These are phyloP conservation scores for Camponotus floridanus DNA, from an alignment of 1,140 invertebrate species.

Conservation along the genomic window DNA sequence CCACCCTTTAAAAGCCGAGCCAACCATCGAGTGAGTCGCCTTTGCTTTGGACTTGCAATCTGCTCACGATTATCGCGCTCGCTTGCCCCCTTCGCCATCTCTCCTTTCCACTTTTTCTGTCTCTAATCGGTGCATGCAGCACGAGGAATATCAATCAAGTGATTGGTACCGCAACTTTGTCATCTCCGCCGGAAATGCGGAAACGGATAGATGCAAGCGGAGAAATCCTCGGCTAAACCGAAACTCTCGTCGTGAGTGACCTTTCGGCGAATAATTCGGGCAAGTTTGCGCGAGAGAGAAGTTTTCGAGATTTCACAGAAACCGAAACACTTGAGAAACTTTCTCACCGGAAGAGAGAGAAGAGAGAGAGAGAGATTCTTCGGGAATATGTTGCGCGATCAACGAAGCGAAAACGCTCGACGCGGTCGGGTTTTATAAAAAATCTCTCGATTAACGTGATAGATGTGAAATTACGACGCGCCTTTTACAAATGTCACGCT, in stretches of 20 bases:
- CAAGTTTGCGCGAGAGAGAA: constrained; percentile 34
- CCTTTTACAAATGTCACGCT: not conserved
- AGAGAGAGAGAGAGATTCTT: not conserved
- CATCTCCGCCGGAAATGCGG: constrained; percentile 13
- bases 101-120: constrained; percentile 1
- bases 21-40: constrained; percentile 47
- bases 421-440: not conserved
- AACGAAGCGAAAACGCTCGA: constrained; percentile 27
- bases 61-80: constrained; percentile 32
- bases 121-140: not conserved
- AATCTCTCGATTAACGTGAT: constrained; percentile 4
- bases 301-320: constrained; percentile 40
- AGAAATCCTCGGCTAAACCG: not conserved
- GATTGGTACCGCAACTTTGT: constrained; percentile 3
- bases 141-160: constrained; percentile 18
- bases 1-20: constrained; percentile 74
- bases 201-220: not conserved
- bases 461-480: not conserved
- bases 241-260: not conserved
- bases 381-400: constrained; percentile 31
- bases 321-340: constrained; percentile 59
- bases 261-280: constrained; percentile 32
- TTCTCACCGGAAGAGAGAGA: constrained; percentile 9
- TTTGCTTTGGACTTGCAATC: constrained; percentile 30
- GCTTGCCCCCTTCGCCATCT: not conserved